Base-by-base conservation (phyloP, 2,888 invertebrate genomes). In the Limnephilus auricula region DNA sequence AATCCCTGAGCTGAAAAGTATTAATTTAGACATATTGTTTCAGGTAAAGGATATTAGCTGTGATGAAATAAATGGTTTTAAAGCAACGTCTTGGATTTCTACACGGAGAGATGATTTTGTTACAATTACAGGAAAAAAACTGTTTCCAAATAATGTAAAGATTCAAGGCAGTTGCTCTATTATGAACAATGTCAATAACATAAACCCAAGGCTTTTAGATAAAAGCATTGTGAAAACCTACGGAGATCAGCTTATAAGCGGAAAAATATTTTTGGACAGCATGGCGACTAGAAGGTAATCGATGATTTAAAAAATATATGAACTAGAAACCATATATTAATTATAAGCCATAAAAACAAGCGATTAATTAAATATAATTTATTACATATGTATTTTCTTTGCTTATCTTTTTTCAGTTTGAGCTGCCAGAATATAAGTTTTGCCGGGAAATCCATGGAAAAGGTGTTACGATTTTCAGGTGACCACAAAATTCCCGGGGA, bases 111-210 rank as follows among this genome's bases (percentile, higher is more conserved):
- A 95, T 4, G 94, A 95, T 31, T 93, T 94, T 45, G 95, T 96
- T 93, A 93, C 94, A 15, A 94, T 97, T 87, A 94, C 94, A 37
- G 96, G 96, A 12, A 93, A 93, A 80, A 97, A 97, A 93, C 94
- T 93, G 5, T 95, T 96, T 93, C 93, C 93, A 4, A 94, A 94
- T 31, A 94, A 95, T 93, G 93, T 97, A 18, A 93, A 94, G 89
- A 94, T 96, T 10, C 93, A 93, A 31, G 94, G 95, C 2, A 94
- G 91, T 83, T 93, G 95, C 5, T 94, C 95, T 50, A 94, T 94
- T 88, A 94, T 95, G 50, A 94, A 94, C 0, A 95, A 94, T 84
- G 94, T 96, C 1, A 96, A 96, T 94, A 94, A 94, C 37, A 94
- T 96, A 2, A 94, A 96, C 94, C 93, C 96, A 78, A 94, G 94